Percentiles rank a stretch among this genome's conserved stretches.
Conservation (phyloP, 2,888 invertebrate genomes). For the Thymelicus acteon region DNA sequence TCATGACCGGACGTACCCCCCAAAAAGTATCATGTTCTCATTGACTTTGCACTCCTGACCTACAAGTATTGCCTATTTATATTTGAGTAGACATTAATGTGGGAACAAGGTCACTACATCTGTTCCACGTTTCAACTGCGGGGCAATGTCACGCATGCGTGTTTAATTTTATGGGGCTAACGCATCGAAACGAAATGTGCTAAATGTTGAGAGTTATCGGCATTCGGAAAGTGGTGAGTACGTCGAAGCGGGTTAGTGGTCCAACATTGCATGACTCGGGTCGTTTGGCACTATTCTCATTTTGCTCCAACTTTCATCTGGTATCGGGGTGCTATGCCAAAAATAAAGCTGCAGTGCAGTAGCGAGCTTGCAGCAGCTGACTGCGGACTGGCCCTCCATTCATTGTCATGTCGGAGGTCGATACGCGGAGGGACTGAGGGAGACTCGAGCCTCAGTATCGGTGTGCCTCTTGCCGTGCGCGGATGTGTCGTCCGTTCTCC, state of each 20-base stretch:
- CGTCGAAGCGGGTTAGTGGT: slow-evolving; percentile 57
- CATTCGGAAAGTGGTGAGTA: slow-evolving; percentile 31
- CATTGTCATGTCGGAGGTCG: slow-evolving; percentile 65
- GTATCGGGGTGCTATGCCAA: slow-evolving; percentile 73
- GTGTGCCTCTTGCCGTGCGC: slow-evolving; percentile 64
- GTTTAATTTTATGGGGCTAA: slow-evolving; percentile 37
- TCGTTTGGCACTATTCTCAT: slow-evolving; percentile 47
- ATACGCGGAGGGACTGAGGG: slow-evolving; percentile 38
- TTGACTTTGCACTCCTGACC: slow-evolving; percentile 44
- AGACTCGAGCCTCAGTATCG: slow-evolving; percentile 61
- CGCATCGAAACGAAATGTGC: not conserved
- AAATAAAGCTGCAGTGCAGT: slow-evolving; percentile 84
- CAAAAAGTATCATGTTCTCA: not conserved
- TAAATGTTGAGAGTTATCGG: slow-evolving; percentile 6
- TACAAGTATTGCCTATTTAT: slow-evolving; percentile 42
- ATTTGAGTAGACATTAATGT: slow-evolving; percentile 47
- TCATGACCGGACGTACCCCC: not conserved
- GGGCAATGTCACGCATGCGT: slow-evolving; percentile 49
- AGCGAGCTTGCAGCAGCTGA: slow-evolving; percentile 74
- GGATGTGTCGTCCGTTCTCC: slow-evolving; percentile 51
- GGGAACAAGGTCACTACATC: slow-evolving; percentile 51
- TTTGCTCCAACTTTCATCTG: slow-evolving; percentile 47
- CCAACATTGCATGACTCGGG: slow-evolving; percentile 48
- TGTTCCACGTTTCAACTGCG: slow-evolving; percentile 41
- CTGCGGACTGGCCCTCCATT: slow-evolving; percentile 71